phyloP scores from a whole-genome alignment of 1,140 invertebrate species.

The Lepidotrigona ventralis region DNA sequence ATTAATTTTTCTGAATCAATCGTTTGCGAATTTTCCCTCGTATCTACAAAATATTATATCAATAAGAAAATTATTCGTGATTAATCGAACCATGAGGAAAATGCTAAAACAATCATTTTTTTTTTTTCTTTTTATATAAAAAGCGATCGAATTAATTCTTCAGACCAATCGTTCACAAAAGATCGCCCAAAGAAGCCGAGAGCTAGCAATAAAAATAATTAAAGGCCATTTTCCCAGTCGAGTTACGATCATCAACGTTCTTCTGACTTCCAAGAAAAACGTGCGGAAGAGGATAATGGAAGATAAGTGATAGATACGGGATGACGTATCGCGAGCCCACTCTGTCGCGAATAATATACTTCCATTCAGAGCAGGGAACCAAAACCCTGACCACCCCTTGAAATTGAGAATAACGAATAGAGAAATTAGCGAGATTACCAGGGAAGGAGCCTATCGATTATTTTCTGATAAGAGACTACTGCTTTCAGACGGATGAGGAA shows the following conservation, averaged over 20 bases:
- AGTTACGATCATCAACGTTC: neutral
- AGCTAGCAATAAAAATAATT: neutral
- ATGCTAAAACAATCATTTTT: neutral
- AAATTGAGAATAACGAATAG: neutral
- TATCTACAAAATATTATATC: neutral
- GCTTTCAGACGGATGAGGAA: neutral
- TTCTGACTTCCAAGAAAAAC: neutral
- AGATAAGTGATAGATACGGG: neutral
- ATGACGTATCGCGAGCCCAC: neutral
- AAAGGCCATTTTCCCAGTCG: neutral
- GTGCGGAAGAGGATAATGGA: neutral
- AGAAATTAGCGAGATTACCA: slow-evolving; percentile 15
- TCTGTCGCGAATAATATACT: neutral
- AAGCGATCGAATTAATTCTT: neutral
- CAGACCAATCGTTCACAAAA: neutral
- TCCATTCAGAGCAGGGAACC: neutral
- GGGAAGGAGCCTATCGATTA: neutral
- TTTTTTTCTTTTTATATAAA: neutral
- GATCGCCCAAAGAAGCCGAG: neutral
- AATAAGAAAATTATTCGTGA: neutral
- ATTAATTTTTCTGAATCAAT: neutral
- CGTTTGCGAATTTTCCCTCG: neutral
- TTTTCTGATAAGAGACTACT: neutral
- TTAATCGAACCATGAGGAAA: neutral
- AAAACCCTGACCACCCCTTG: neutral